phyloP scores from a whole-genome alignment of 2,797 vertebrate species.

The Takifugu ocellatus region DNA sequence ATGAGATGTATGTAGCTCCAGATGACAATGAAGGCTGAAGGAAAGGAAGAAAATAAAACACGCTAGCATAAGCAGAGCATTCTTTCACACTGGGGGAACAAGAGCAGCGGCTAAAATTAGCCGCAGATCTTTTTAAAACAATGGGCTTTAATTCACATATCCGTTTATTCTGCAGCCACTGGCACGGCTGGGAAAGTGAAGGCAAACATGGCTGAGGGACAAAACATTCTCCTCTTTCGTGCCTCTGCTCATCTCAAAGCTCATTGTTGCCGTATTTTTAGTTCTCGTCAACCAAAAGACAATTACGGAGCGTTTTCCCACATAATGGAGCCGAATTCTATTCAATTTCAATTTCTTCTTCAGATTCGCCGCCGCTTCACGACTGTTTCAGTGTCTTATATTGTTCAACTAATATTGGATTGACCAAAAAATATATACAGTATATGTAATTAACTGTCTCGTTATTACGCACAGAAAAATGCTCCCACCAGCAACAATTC shows the following conservation, averaged over 20 bases:
- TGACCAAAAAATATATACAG: too few species aligned
- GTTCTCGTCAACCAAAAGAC: constrained; percentile 72
- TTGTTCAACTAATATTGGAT: background rate
- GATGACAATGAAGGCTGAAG: constrained; percentile 61
- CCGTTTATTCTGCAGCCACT: constrained; percentile 75
- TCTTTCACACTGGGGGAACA: constrained; percentile 54
- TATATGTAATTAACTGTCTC: too few species aligned
- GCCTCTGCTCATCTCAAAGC: constrained; percentile 75
- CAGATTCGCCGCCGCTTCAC: constrained; percentile 14
- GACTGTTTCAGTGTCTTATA: background rate
- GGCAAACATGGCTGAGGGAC: constrained; percentile 74
- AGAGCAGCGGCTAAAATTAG: constrained; percentile 68
- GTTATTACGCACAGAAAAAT: too few species aligned
- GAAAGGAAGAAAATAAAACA: constrained; percentile 54
- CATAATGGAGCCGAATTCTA: constrained; percentile 55
- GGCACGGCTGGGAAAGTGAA: constrained; percentile 68
- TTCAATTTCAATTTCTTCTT: constrained; percentile 22
- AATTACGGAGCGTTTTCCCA: constrained; percentile 75
- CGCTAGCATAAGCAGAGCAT: constrained; percentile 60
- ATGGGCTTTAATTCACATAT: constrained; percentile 80
- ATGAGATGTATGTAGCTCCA: constrained; percentile 52
- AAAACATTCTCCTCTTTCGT: constrained; percentile 61
- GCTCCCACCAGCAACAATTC: too few species aligned
- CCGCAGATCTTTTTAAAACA: constrained; percentile 73
- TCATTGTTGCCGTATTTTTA: constrained; percentile 81